Conservation (phyloP, 2,797 vertebrate genomes). For the Novumbra hubbsi region DNA sequence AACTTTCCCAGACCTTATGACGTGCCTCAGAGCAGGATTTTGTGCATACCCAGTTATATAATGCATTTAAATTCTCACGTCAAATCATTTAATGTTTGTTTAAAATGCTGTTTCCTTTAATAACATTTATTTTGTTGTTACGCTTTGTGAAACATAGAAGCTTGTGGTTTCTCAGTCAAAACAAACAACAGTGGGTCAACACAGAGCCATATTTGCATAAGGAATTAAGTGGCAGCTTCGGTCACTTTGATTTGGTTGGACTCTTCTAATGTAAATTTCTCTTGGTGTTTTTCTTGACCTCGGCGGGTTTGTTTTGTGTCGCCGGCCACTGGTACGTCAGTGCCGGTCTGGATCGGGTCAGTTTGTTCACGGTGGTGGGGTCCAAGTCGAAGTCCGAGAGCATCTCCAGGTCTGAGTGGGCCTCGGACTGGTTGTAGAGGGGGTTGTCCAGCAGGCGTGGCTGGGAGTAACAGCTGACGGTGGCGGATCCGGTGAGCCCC, state of each 20-base stretch:
- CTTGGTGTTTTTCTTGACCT: slow-evolving; percentile 64
- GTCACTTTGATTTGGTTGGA: slow-evolving; percentile 31
- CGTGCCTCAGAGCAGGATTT: too few species aligned
- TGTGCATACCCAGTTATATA: too few species aligned
- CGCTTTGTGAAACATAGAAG: not conserved
- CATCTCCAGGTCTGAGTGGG: slow-evolving; percentile 60
- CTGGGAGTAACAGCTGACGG: slow-evolving; percentile 72
- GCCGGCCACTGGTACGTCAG: slow-evolving; percentile 51
- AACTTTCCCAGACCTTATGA: too few species aligned
- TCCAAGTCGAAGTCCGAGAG: slow-evolving; percentile 52
- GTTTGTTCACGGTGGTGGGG: slow-evolving; percentile 54
- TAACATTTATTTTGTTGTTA: not conserved
- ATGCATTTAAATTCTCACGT: too few species aligned
- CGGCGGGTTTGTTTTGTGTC: slow-evolving; percentile 56
- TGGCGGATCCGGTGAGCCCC: slow-evolving; percentile 58
- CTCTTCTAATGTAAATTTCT: slow-evolving; percentile 44
- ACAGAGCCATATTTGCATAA: too few species aligned
- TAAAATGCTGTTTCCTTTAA: too few species aligned
- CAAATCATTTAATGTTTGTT: too few species aligned
- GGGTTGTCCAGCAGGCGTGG: slow-evolving; percentile 66
- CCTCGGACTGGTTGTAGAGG: slow-evolving; percentile 44
- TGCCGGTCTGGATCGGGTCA: slow-evolving; percentile 76
- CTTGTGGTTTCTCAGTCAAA: not conserved
- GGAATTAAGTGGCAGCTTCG: not conserved
- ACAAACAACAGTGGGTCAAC: not conserved